Base-by-base conservation (phyloP, 64 coral and sea anemone genomes). In the Montipora cactus region DNA sequence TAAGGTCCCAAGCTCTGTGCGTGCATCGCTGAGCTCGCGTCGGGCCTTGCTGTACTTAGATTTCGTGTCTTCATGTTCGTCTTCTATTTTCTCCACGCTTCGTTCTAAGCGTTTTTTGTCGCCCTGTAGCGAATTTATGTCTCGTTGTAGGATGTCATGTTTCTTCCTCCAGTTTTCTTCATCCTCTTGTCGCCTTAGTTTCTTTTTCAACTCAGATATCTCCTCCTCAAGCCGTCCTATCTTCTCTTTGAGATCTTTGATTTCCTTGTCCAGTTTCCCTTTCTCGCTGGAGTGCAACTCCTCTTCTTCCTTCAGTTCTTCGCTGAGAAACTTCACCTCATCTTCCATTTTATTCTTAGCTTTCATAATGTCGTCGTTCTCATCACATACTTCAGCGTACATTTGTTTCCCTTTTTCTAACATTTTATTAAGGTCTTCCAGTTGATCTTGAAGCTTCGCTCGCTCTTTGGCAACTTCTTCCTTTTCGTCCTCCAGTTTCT, bases 331-430 rank as follows among this genome's bases (percentile, higher is more conserved):
- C 71, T 70, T 71, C 44, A 86, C 64, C 47, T 86, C 82, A 1
- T 86, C 82, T 46, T 70, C 67, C 46, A 86, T 47, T 46, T 86
- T 70, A 49, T 50, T 21, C 46, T 49, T 71, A 8, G n/a, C 82
- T 86, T 86, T 86, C 66, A 47, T 86, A 44, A 86, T 7, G 44
- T 86, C 82, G 22, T 86, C 82, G 16, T 86, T 86, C 18, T 86
- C 82, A 12, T 86, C 82, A n/a, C 82, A 86, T 5, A 86, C 44
- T 7, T 48, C 46, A 5, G 18, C 47, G 13, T 86, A 86, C 82
- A 86, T 86, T 18, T 71, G 12, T 86, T 86, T 86, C 45, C 82
- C 82, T 72, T 86, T 86, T 20, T 86, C 82, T 13, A 86, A 86
- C 47, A 18, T 86, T 19, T 71, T 59, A 21, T 86, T 67, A 23